Evolutionary conservation across 1,140 invertebrate species (phyloP).

Genomic region (Pseudoatta argentina): DNA sequence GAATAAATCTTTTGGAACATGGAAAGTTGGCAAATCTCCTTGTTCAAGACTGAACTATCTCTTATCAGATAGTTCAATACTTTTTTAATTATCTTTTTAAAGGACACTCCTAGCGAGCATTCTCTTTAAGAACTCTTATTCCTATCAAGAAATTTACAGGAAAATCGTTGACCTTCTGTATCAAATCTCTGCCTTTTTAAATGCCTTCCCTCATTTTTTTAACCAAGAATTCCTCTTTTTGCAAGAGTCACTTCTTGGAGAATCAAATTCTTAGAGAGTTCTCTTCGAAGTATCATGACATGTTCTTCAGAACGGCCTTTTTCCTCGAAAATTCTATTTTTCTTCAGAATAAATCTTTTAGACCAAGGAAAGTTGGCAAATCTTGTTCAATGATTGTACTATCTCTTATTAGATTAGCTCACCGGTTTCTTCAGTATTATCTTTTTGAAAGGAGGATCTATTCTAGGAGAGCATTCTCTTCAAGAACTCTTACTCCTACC

Average conservation of each 20-base stretch:
- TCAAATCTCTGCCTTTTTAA: not conserved
- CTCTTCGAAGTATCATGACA: not conserved
- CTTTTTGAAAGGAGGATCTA: not conserved
- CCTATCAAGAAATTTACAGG: not conserved
- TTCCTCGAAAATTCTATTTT: not conserved
- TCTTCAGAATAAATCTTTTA: too few relatives aligned
- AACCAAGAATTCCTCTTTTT: not conserved
- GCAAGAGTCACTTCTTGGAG: not conserved
- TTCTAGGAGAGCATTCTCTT: not conserved
- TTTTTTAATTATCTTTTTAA: not conserved
- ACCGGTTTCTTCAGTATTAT: not conserved
- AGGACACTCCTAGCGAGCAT: not conserved
- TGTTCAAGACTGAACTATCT: too few relatives aligned
- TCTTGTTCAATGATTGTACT: not conserved
- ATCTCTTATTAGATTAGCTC: not conserved
- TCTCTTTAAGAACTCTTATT: not conserved
- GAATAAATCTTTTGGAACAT: too few relatives aligned
- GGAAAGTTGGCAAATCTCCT: too few relatives aligned
- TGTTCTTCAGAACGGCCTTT: not conserved
- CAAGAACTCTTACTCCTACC: not conserved
- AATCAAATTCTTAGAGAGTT: constrained; percentile 27
- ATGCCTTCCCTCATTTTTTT: not conserved
- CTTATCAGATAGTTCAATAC: not conserved
- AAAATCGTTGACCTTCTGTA: not conserved
- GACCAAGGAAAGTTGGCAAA: too few relatives aligned